Evolutionary conservation across 2,797 vertebrate genomes (phyloP).

Genomic region (Poeciliopsis turneri): DNA sequence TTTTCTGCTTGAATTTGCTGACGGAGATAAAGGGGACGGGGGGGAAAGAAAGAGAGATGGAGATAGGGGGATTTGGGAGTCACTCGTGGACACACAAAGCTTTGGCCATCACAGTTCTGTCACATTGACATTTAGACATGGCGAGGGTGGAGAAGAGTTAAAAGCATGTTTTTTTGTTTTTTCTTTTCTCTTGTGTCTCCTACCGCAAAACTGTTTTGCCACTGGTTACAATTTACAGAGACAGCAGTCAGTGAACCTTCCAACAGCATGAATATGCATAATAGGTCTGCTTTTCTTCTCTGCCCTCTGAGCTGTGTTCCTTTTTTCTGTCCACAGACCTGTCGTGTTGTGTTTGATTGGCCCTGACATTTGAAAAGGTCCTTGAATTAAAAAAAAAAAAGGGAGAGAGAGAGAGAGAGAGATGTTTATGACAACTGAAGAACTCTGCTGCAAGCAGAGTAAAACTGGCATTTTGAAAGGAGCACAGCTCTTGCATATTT

Average conservation of each 20-base stretch:
- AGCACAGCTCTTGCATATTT: constrained; percentile 77
- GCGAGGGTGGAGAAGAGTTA: constrained; percentile 42
- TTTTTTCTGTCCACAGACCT: constrained; percentile 67
- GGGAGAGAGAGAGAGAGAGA: constrained; percentile 45
- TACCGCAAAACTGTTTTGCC: constrained; percentile 61
- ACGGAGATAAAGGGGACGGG: constrained; percentile 38
- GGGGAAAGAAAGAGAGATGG: constrained; percentile 3
- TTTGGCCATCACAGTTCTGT: constrained; percentile 57
- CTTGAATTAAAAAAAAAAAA: constrained; percentile 67
- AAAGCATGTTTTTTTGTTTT: constrained; percentile 33
- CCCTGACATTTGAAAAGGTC: constrained; percentile 84
- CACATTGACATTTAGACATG: constrained; percentile 73
- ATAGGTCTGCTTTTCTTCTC: constrained; percentile 70
- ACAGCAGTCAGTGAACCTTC: constrained; percentile 66
- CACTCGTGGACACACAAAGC: constrained; percentile 58
- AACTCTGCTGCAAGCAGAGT: constrained; percentile 73
- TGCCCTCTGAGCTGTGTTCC: constrained; percentile 69
- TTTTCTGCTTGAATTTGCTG: constrained; percentile 71
- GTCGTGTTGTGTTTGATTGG: constrained; percentile 78
- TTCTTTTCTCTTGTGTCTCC: constrained; percentile 37
- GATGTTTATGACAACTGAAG: constrained; percentile 78
- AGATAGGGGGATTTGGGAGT: constrained; percentile 61
- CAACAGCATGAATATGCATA: constrained; percentile 73
- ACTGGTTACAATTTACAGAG: constrained; percentile 55
- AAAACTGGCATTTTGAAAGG: constrained; percentile 78